Base-by-base conservation (phyloP, 2,888 invertebrate species). In the Agrotis segetum region DNA sequence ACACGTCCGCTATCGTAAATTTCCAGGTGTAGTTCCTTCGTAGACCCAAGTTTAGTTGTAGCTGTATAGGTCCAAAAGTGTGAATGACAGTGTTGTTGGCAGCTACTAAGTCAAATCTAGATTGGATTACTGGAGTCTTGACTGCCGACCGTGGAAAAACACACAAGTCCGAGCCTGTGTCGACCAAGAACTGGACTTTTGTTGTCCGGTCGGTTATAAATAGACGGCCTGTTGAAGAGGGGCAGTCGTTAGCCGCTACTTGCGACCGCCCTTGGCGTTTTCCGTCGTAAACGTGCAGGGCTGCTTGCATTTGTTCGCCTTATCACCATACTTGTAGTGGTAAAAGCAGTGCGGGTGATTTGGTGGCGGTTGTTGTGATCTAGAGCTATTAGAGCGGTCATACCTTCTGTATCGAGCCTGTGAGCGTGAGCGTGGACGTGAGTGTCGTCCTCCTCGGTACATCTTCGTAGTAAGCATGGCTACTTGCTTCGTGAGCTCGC, bases 1-100 rank as follows among this genome's bases (percentile, higher is more conserved):
- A 56, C 0, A 90, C 87, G 50, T 91, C 88, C 0, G 89, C 91
- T 5, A 92, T 71, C 0, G 85, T 77, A 61, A 91, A 92, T 2
- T 70, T 73, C 89, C 90, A 91, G 0, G 66, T 58, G 47, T 87
- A 90, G 34, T 67, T 50, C 34, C 81, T 67, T 17, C 55, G 9
- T 3, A 55, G 55, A n/a, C 55, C 29, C 11, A 55, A 55, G 55
- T 55, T n/a, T 11, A 55, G 17, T 17, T n/a, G 59, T 5, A 60
- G 59, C 24, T 60, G 59, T 60, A 17, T 77, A 13, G 56, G 56
- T n/a, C 34, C 56, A 3, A 4, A 56, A 13, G 56, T 56, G 34
- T 34, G 53, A 7, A 91, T 91, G 0, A 64, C 34, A 0, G 87
- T 79, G 4, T 83, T 83, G 59, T 92, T 92, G 0, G 90, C 90